Evolutionary conservation across 2,797 vertebrate genomes (phyloP).

Genomic region (Micrastur ruficollis): DNA sequence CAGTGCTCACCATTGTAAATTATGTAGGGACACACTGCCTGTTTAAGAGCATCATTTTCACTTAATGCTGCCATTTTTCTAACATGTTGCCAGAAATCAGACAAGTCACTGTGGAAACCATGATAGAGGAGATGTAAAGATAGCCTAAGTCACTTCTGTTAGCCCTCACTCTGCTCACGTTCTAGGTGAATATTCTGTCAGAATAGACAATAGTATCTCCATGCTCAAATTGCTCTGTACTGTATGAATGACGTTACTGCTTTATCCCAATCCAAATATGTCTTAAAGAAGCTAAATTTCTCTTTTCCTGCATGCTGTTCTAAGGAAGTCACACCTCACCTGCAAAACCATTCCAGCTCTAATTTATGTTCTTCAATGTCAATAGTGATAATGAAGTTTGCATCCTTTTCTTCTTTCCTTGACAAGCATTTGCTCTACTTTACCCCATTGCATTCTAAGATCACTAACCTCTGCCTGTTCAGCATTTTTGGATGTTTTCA

Average conservation of each 20-base stretch:
- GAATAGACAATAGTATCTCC: neutral
- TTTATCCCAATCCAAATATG: neutral
- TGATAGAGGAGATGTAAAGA: neutral
- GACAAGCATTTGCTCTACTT: slow-evolving; percentile 68
- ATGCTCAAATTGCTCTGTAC: neutral
- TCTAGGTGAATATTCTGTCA: neutral
- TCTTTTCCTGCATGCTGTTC: neutral
- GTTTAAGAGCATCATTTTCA: neutral
- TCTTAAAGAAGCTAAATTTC: neutral
- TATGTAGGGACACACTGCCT: neutral
- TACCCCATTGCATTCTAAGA: slow-evolving; percentile 73
- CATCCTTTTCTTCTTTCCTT: slow-evolving; percentile 54
- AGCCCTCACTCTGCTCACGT: neutral
- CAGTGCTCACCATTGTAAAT: neutral
- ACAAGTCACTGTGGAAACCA: neutral
- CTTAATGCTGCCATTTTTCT: neutral
- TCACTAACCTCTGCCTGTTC: slow-evolving; percentile 76
- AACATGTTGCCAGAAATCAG: neutral
- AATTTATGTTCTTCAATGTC: slow-evolving; percentile 66
- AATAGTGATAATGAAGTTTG: slow-evolving; percentile 62
- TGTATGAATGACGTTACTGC: neutral
- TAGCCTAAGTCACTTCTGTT: neutral
- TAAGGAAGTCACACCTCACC: slow-evolving; percentile 56
- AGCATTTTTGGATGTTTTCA: slow-evolving; percentile 67
- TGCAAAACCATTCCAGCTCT: slow-evolving; percentile 70